Evolutionary conservation across 2,888 invertebrate genomes (phyloP).

Genomic region (Apodemia arnacis): DNA sequence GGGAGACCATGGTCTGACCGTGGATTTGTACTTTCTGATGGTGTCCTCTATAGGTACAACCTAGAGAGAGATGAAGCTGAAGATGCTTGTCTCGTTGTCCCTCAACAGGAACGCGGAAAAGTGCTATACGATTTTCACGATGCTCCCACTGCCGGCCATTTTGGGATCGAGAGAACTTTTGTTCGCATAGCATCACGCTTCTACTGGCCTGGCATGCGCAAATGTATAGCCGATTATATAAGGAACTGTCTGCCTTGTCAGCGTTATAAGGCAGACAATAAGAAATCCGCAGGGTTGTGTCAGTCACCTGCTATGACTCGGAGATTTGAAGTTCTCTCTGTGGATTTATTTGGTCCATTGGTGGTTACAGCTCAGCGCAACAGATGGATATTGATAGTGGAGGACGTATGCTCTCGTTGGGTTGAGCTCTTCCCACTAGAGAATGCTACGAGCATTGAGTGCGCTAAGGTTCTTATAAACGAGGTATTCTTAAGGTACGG

Average conservation of each 20-base stretch:
- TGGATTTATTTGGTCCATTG: slow-evolving; percentile 81
- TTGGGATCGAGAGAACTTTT: slow-evolving; percentile 42
- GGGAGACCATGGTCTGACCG: slow-evolving; percentile 55
- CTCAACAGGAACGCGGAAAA: neutral
- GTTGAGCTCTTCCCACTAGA: slow-evolving; percentile 83
- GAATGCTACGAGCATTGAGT: slow-evolving; percentile 72
- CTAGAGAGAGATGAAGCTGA: neutral
- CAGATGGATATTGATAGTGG: slow-evolving; percentile 82
- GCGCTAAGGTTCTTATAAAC: slow-evolving; percentile 63
- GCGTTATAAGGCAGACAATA: neutral
- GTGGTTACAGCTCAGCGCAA: slow-evolving; percentile 59
- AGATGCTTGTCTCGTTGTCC: neutral
- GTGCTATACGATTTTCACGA: slow-evolving; percentile 2
- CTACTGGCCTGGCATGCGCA: slow-evolving; percentile 79
- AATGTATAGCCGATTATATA: slow-evolving; percentile 48
- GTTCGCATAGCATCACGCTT: slow-evolving; percentile 52
- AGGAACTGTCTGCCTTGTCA: neutral
- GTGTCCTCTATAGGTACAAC: neutral
- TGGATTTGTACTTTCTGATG: slow-evolving; percentile 49
- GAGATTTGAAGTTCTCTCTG: slow-evolving; percentile 54
- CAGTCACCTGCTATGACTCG: slow-evolving; percentile 53
- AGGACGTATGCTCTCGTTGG: slow-evolving; percentile 80
- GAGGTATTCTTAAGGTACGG: slow-evolving; percentile 86
- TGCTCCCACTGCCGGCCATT: slow-evolving; percentile 7
- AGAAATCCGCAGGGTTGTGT: slow-evolving; percentile 38